phyloP scores from a whole-genome alignment of 2,888 invertebrate species.

The Acrobasis consociella region DNA sequence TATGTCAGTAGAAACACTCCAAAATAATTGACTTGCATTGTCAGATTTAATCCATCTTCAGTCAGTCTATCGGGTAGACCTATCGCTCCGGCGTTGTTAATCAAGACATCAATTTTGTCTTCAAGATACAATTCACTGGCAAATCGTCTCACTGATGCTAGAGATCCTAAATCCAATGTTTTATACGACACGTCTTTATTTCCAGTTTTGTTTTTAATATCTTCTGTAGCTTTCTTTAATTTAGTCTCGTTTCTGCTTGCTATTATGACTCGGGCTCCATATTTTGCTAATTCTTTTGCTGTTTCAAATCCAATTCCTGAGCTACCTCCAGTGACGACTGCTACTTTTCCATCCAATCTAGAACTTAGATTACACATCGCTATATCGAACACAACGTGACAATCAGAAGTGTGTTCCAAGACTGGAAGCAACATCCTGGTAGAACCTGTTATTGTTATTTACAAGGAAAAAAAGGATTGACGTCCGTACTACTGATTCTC shows the following conservation, averaged over 20 bases:
- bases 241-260: slow-evolving; percentile 77
- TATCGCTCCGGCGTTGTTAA: slow-evolving; percentile 84
- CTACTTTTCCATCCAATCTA: slow-evolving; percentile 63
- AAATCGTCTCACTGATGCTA: slow-evolving; percentile 79
- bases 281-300: slow-evolving; percentile 67
- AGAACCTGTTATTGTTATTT: slow-evolving; percentile 35
- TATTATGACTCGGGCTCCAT: slow-evolving; percentile 76
- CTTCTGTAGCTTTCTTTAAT: slow-evolving; percentile 57
- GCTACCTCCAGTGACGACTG: slow-evolving; percentile 68
- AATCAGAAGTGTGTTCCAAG: slow-evolving; percentile 2
- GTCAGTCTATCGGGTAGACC: slow-evolving; percentile 72
- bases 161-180: slow-evolving; percentile 67
- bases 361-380: slow-evolving; percentile 46
- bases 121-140: slow-evolving; percentile 67
- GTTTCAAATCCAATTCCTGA: slow-evolving; percentile 72
- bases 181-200: slow-evolving; percentile 57
- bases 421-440: slow-evolving; percentile 29
- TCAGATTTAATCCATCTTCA: slow-evolving; percentile 84
- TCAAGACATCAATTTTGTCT: slow-evolving; percentile 71
- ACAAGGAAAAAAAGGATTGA: slow-evolving; percentile 38
- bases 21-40: slow-evolving; percentile 88
- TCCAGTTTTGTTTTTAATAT: slow-evolving; percentile 56
- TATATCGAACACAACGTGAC: slow-evolving; percentile 27
- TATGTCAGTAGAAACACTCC: slow-evolving; percentile 88
- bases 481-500: slow-evolving; percentile 31